Evolutionary conservation across 2,113 vertebrate genomes (phyloP), one percentile per base, ranked within the genome.

Genomic region (Australoheros scitulus): DNA sequence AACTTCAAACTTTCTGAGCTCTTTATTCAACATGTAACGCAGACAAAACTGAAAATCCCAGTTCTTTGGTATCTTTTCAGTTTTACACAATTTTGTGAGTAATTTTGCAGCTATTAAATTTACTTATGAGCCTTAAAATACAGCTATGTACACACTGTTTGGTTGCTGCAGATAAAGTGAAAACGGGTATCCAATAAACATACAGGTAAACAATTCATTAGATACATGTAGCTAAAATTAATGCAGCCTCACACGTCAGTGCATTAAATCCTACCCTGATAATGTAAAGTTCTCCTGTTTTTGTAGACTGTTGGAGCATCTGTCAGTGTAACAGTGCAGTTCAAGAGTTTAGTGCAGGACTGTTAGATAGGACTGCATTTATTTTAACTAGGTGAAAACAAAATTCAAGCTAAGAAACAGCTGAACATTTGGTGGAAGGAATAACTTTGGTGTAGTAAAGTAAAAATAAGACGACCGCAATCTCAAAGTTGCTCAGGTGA

Each of bases 1-100:
- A 52, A 0, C 52, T 72, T 72, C 26, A 52, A 72, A 20, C 24
- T 20, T 72, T 17, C 47, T 17, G 4, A 29, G 17, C 14, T 9
- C 26, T 65, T 63, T 76, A 63, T 26, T 81, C 29, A 81, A 41
- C 68, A 70, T 58, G 11, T 18, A 29, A 55, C 32, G 0, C 26
- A 9, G 32, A 72, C 47, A 11, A 72, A 55, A 52, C 24, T 20
- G 43, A 1, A 47, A 55, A 72, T 11, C 26, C 11, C 68, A 55
- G 11, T 55, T 72, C 26, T 72, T 55, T 72, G 26, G 47, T 72
- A 47, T 55, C 11, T 55, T 52, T 70, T 52, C 43, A 5, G 26
- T 55, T 72, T 72, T 52, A 34, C 68, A 55, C n/a, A 55, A 72
- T 29, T 79, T 56, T 57, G 20, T 17, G 65, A 80, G 26, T 60